Evolutionary conservation across 2,888 invertebrate genomes (phyloP), one percentile per base, ranked within the genome.

Genomic region (Amorpha juglandis): DNA sequence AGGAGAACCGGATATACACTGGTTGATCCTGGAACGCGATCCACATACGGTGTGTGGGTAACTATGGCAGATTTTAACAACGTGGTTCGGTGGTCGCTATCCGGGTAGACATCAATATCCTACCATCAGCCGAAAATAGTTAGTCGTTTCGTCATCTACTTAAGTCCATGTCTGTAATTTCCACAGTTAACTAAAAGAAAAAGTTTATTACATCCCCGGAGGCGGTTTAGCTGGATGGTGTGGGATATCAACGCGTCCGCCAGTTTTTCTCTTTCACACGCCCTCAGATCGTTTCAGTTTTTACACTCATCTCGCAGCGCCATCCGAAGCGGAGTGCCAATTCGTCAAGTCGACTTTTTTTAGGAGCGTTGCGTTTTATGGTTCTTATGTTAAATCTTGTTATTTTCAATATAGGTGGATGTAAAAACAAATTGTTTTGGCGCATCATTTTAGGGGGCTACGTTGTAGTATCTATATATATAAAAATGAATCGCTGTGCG

Each of bases 131-230:
- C n/a, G n/a, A n/a, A n/a, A n/a, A 27, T 27, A 27, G 27, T 27
- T 27, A 3, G 2, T 3, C 27, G 4, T 38, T 35, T 7, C 38
- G 38, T 38, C 38, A 38, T 45, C 45, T 45, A 45, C 4, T 11
- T 11, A 4, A 0, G 14, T 45, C 14, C 11, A 12, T 38, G 14
- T 45, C 45, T 45, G 45, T 45, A 14, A 14, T n/a, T 50, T 35
- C 33, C 53, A 53, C 53, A 33, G 53, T 53, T 53, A 53, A 35
- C 33, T 42, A 55, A 38, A 38, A 38, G 58, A 58, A 58, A 58
- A 58, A 58, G 58, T 58, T 58, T 58, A 58, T 58, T 58, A 58
- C 38, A 38, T 42, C 58, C 58, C 58, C 42, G 6, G 58, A 58
- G 58, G 58, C 58, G 58, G 58, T 58, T 58, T 58, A 58, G 58